Evolutionary conservation across 2,888 invertebrate species (phyloP).

Genomic region (Rhopalosiphum nymphaeae): DNA sequence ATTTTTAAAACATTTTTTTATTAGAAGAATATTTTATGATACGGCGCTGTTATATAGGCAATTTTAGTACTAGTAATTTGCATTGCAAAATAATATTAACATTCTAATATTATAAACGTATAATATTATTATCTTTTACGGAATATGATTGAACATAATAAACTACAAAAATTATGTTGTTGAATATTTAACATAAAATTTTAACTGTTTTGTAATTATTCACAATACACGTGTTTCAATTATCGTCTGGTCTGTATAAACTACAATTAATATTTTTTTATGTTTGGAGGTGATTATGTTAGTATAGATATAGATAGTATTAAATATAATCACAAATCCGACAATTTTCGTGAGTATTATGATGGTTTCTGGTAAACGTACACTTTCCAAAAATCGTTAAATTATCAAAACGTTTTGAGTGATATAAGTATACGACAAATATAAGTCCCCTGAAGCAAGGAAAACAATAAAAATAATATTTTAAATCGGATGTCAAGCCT

Average conservation of each 20-base stretch:
- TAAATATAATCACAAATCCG: neutral
- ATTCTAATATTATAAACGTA: too few relatives aligned
- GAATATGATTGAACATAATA: neutral
- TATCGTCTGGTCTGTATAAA: neutral
- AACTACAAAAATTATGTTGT: neutral
- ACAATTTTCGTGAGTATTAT: neutral
- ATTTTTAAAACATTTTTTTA: neutral
- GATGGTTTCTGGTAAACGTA: neutral
- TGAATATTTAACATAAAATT: neutral
- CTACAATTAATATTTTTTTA: neutral
- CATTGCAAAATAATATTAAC: neutral
- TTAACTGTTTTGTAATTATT: neutral
- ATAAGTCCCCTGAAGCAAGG: too few relatives aligned
- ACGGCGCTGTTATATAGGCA: neutral
- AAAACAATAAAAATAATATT: neutral
- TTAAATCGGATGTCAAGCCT: neutral
- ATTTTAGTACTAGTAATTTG: neutral
- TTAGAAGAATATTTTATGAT: neutral
- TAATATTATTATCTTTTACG: neutral
- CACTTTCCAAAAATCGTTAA: neutral
- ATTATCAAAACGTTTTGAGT: neutral
- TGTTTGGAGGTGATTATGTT: neutral
- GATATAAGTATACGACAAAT: neutral
- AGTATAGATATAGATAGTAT: too few relatives aligned
- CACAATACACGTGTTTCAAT: neutral